Conservation (phyloP, 30 jellyfish, hydroid and myxozoan genomes). For the Cassiopea andromeda region DNA sequence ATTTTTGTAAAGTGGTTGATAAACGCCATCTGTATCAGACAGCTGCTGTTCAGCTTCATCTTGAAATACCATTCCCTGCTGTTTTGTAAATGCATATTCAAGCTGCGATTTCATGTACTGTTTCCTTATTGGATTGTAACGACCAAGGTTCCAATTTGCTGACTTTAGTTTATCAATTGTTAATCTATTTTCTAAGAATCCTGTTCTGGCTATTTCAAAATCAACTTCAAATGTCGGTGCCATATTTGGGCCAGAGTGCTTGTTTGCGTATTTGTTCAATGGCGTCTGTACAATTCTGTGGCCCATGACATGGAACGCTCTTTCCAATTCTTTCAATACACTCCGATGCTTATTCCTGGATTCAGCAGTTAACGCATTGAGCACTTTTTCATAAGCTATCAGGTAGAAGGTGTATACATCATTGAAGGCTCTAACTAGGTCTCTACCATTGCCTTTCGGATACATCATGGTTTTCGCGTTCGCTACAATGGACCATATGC, state of each 20-base stretch:
- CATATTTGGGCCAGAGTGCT: constrained; percentile 35
- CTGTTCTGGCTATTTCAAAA: neutral
- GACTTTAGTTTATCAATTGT: neutral
- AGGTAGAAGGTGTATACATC: constrained; percentile 30
- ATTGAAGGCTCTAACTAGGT: constrained; percentile 20
- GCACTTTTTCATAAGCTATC: neutral
- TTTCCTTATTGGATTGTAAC: neutral
- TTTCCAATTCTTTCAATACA: neutral
- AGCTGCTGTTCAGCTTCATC: neutral
- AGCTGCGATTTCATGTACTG: neutral
- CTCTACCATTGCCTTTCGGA: constrained; percentile 38
- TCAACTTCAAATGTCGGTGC: constrained; percentile 56
- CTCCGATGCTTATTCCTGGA: neutral
- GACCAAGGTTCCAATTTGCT: constrained; percentile 2
- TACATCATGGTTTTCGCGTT: constrained; percentile 3
- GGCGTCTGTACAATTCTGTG: constrained; percentile 37
- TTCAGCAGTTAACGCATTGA: neutral
- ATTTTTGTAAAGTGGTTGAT: neutral
- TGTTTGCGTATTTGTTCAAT: neutral
- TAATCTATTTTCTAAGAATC: neutral
- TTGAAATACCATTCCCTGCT: neutral
- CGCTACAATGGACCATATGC: constrained; percentile 50
- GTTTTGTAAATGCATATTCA: neutral
- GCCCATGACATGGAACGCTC: neutral
- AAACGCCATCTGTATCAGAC: neutral